Conservation (phyloP, 30 jellyfish, hydroid and myxozoan species). For the Aurelia coerulea region DNA sequence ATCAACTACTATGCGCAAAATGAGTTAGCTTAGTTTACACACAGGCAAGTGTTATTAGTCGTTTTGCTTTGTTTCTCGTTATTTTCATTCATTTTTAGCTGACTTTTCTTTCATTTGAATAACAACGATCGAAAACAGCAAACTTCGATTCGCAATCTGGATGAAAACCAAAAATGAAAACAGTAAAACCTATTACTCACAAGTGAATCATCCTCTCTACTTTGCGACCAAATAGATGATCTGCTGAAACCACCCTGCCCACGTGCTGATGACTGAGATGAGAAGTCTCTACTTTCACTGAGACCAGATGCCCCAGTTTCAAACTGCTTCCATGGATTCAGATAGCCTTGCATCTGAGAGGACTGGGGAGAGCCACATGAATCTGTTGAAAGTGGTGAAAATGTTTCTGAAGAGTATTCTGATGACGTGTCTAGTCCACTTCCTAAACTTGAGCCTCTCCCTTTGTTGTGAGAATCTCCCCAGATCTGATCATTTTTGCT, state of each 20-base stretch:
- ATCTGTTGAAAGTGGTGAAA: slow-evolving; percentile 86
- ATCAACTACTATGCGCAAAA: no score
- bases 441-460: slow-evolving; percentile 77
- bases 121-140: no score
- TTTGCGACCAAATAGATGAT: slow-evolving; percentile 54
- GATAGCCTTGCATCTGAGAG: slow-evolving; percentile 32
- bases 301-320: slow-evolving; percentile 33
- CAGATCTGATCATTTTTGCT: slow-evolving; percentile 48
- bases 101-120: no score
- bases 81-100: no score
- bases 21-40: no score
- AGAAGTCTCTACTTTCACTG: slow-evolving; percentile 46
- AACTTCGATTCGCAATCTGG: no score
- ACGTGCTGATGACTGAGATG: slow-evolving; percentile 35
- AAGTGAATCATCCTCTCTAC: slow-evolving; percentile 40
- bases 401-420: slow-evolving; percentile 84
- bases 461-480: slow-evolving; percentile 53
- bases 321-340: slow-evolving; percentile 59
- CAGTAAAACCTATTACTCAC: neutral
- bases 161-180: no score
- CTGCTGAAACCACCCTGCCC: slow-evolving; percentile 34
- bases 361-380: slow-evolving; percentile 92
- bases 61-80: no score
- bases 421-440: slow-evolving; percentile 68
- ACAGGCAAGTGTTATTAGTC: no score